phyloP scores from a whole-genome alignment of 2,797 vertebrate genomes.

The Tapirus indicus region DNA sequence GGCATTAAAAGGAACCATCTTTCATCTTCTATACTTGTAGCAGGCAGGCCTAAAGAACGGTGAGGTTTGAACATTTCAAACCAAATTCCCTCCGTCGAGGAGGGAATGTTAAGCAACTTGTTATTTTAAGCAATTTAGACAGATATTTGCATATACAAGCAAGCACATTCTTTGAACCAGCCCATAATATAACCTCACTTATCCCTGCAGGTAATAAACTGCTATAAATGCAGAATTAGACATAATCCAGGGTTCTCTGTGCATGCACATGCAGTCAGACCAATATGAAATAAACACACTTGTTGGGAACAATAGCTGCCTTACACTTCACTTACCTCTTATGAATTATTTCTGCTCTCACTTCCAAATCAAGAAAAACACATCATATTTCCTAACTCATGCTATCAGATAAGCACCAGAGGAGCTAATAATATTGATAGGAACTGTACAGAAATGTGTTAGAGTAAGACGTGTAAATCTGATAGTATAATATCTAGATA shows the following conservation, averaged over 20 bases:
- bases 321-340: constrained; percentile 54
- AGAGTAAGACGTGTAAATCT: neutral
- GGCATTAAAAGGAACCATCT: neutral
- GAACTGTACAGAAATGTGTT: neutral
- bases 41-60: constrained; percentile 17
- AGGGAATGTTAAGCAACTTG: constrained; percentile 70
- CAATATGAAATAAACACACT: constrained; percentile 61
- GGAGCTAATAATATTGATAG: neutral
- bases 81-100: constrained; percentile 45
- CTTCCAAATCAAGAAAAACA: constrained; percentile 66
- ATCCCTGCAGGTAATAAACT: constrained; percentile 74
- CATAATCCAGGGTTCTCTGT: constrained; percentile 47
- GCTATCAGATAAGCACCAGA: constrained; percentile 37
- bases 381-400: neutral
- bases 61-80: constrained; percentile 15
- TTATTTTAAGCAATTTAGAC: constrained; percentile 76
- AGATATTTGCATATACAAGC: constrained; percentile 74
- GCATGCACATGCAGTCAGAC: neutral
- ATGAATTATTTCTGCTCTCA: constrained; percentile 70
- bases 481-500: neutral
- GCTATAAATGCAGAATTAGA: constrained; percentile 52
- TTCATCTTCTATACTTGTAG: neutral
- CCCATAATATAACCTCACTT: constrained; percentile 69
- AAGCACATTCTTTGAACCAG: constrained; percentile 57
- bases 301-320: constrained; percentile 52